Base-by-base conservation (phyloP, 2,113 vertebrate genomes). In the Varanus komodoensis region DNA sequence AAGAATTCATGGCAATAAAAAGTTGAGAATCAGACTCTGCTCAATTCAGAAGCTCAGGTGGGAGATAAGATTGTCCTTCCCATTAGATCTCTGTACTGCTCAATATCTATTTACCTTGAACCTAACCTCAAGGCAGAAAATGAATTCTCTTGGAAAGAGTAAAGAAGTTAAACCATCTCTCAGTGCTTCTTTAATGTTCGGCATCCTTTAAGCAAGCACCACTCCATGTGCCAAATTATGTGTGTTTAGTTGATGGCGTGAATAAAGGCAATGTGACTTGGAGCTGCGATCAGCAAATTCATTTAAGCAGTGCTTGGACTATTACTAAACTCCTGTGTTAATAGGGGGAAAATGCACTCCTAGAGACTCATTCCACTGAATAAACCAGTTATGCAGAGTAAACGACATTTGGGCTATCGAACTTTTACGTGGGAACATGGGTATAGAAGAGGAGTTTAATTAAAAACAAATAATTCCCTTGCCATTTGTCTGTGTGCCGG, bases 361-460 rank as follows among this genome's bases (percentile, higher is more conserved):
- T 52, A 85, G 91, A 94, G 89, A 92, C 87, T 92, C 54, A 34
- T 95, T 94, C 91, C 78, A 95, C 94, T 86, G 90, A 96, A 96
- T 34, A 48, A 96, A 95, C 0, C 3, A 89, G n/a, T 87, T 94
- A 89, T 87, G 34, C 84, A 87, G 61, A 91, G 81, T 88, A 88
- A 93, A 91, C 19, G 92, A 12, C 4, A 8, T 89, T 94, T 95
- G 93, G 89, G 74, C 90, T 89, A 68, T 90, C 87, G 29, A 93
- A 48, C 38, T 95, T 95, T 94, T 38, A 0, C 89, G 86, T 89
- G 32, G 69, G 92, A 95, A 83, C 3, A 1, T 73, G 7, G 91
- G 44, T 77, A 91, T 29, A 92, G 79, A 93, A 96, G 91, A 87
- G 91, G 57, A 93, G 38, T 68, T 95, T 92, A 95, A 94, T 96